Evolutionary conservation across 2,797 vertebrate species (phyloP), one percentile per base, ranked within the genome.

Genomic region (Argentina silus): DNA sequence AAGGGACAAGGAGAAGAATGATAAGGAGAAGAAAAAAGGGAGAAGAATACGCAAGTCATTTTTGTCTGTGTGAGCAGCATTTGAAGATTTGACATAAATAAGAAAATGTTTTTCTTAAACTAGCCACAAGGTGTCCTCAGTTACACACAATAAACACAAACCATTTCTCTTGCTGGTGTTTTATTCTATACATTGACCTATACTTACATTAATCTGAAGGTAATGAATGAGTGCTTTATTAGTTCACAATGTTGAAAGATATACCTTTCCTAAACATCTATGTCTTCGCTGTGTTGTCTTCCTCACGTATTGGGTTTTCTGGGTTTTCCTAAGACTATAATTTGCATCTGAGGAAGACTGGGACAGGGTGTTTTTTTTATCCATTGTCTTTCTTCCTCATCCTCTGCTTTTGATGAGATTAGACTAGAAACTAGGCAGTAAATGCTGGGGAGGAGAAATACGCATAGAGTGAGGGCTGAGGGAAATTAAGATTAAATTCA

Each of bases 61-160:
- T 36, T 4, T 36, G 27, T 36, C 27, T 36, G 27, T 36, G 27
- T 36, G 27, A 36, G 27, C 27, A 36, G 27, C 27, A 36, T 36
- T 36, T 36, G 27, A 36, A 36, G 1, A 36, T 36, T 36, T 36
- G 27, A 36, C 27, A 36, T 36, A 2, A 12, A 12, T 48, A 48
- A 57, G 8, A n/a, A 23, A 9, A n/a, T 56, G 17, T 17, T 63
- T 89, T 75, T 85, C 81, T 83, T 27, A 50, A 69, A 69, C 60
- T 65, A 60, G 81, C 91, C 91, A 92, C 89, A 85, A 92, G 91
- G 83, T 90, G 91, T 91, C 91, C 85, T 86, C 88, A 74, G 78
- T 81, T 57, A 67, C 85, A 83, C 77, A 78, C 78, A 72, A 86
- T 77, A 77, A 59, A 61, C 14, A 61, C 8, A 61, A 6, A 15